Evolutionary conservation across 2,888 invertebrate genomes (phyloP), one percentile per base, ranked within the genome.

Genomic region (Amphiduros pacificus): DNA sequence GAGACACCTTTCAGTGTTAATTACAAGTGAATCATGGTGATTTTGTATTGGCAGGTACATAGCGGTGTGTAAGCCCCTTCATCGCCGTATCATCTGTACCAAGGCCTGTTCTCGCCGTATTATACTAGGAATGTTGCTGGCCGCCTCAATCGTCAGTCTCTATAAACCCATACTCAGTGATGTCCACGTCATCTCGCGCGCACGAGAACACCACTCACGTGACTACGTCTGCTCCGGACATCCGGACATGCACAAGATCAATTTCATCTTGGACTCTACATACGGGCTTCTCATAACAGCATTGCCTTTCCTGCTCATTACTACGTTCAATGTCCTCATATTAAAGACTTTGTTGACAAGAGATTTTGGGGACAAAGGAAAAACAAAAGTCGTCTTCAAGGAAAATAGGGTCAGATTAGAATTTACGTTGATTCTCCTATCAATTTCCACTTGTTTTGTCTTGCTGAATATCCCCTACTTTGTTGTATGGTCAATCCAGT

Each of bases 391-490:
- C 31, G 29, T 52, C 36, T 40, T 54, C 26, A 28, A 48, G 14
- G 64, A 65, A 29, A 65, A 49, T 29, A 40, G 55, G 28, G 40
- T 67, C 27, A 54, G 67, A 2, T 27, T 54, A 32, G 79, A 79
- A 64, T 78, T 79, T 62, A 79, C 79, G 14, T 65, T 77, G n/a
- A 76, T 77, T 26, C 70, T 80, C 2, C 66, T 80, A 17, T 74
- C 73, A n/a, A 73, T 80, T 9, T 79, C 78, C 11, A 71, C 74
- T 48, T 74, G 76, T 51, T 79, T 79, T 58, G 73, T 80, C 32
- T 72, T 72, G 1, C 70, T 80, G 32, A 79, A 78, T 51, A 61
- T 79, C 20, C 80, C 80, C 0, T 78, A 76, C 61, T 77, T 79
- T 63, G 70, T 74, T 26, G 69, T 76, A 1, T 80, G 80, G 80